phyloP scores from a whole-genome alignment of 2,888 invertebrate species.

The Coelinius sp. region DNA sequence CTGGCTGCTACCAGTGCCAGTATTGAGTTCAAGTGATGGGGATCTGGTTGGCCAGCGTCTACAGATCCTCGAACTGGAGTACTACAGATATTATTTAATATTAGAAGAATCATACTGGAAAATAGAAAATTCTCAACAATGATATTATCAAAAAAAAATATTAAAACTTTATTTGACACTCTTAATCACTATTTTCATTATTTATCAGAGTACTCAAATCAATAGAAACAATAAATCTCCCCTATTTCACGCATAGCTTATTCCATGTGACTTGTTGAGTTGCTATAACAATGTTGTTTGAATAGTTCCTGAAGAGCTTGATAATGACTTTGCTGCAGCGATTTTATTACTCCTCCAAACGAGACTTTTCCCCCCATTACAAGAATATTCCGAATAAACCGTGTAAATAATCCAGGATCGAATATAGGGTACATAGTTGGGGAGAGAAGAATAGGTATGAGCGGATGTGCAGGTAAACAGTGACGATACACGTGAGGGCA shows the following conservation, averaged over 20 bases:
- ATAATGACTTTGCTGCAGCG: not conserved
- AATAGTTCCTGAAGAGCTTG: not conserved
- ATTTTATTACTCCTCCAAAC: not conserved
- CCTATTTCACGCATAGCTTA: not conserved
- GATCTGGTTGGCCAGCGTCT: slow-evolving; percentile 67
- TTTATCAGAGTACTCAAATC: too few relatives aligned
- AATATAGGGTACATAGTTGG: not conserved
- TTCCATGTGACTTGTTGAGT: not conserved
- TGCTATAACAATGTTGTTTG: not conserved
- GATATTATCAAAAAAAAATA: too few relatives aligned
- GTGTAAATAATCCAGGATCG: not conserved
- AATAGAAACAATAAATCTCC: not conserved
- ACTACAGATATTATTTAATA: slow-evolving; percentile 47
- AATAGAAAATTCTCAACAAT: too few relatives aligned
- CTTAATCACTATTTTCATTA: too few relatives aligned
- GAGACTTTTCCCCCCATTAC: not conserved
- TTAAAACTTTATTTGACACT: too few relatives aligned
- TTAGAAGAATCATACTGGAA: too few relatives aligned
- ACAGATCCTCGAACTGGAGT: slow-evolving; percentile 68
- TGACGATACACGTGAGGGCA: slow-evolving; percentile 4
- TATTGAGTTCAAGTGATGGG: slow-evolving; percentile 59
- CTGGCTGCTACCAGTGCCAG: slow-evolving; percentile 58
- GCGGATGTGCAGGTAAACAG: not conserved
- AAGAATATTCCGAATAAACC: not conserved
- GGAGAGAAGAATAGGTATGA: not conserved